phyloP scores from a whole-genome alignment of 1,140 invertebrate genomes.

The Samia ricini region DNA sequence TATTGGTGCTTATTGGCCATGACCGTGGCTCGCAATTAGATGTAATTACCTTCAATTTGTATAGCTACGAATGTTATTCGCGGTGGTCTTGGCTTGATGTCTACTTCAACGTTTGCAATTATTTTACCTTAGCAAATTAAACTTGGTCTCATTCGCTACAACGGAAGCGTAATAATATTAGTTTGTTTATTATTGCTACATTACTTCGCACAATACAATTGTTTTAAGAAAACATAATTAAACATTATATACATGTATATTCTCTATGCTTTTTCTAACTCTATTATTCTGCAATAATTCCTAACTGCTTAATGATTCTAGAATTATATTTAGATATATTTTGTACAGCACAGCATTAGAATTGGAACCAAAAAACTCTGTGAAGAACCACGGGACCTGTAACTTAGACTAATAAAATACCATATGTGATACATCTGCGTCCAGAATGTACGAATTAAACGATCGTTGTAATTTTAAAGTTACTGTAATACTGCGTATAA shows the following conservation, averaged over 20 bases:
- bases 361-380: too few relatives aligned
- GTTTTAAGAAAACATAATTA: not conserved
- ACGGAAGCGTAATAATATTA: constrained; percentile 16
- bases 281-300: too few relatives aligned
- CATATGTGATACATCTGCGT: constrained; percentile 25
- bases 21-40: constrained; percentile 72
- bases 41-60: constrained; percentile 75
- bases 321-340: too few relatives aligned
- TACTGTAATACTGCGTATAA: constrained; percentile 16
- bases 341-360: too few relatives aligned
- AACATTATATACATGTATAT: too few relatives aligned
- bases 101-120: constrained; percentile 54
- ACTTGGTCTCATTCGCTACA: constrained; percentile 26
- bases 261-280: too few relatives aligned
- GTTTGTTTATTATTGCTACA: constrained; percentile 16
- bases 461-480: constrained; percentile 36
- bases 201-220: constrained; percentile 14
- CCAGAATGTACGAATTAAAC: constrained; percentile 22
- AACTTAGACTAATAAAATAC: not conserved
- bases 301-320: too few relatives aligned
- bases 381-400: too few relatives aligned
- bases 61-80: constrained; percentile 60
- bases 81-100: constrained; percentile 49
- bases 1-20: constrained; percentile 76
- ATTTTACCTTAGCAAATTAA: constrained; percentile 56